Conservation (phyloP, 2,888 invertebrate species). For the Synanthedon andrenaeformis region DNA sequence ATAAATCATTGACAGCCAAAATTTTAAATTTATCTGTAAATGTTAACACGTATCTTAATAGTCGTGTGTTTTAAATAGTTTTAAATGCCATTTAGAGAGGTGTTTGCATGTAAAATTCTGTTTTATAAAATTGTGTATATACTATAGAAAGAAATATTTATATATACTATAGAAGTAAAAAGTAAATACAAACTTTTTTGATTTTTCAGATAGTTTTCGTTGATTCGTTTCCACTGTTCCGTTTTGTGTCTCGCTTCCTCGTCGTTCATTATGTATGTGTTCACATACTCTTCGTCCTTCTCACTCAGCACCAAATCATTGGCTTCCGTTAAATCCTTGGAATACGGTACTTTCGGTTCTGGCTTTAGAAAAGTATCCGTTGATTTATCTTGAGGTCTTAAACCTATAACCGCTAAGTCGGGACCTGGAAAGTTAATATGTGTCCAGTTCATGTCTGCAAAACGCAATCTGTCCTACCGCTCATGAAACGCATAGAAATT, state of each 20-base stretch:
- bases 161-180: no score
- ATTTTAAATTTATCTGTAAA: no score
- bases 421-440: constrained; percentile 59
- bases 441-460: no score
- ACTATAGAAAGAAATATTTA: no score
- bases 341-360: constrained; percentile 33
- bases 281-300: constrained; percentile 91
- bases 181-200: constrained; percentile 73
- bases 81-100: no score
- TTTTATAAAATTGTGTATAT: no score
- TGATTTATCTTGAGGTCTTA: constrained; percentile 57
- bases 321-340: constrained; percentile 35
- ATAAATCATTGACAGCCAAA: neutral
- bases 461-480: no score
- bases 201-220: constrained; percentile 87
- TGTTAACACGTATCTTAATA: no score
- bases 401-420: constrained; percentile 82
- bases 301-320: constrained; percentile 77
- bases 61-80: no score
- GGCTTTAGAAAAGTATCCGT: constrained; percentile 43
- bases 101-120: no score
- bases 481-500: no score
- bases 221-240: constrained; percentile 87
- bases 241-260: constrained; percentile 86
- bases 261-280: constrained; percentile 80